These are phyloP conservation scores for Pocillopora damicornis DNA, from an alignment of 64 coral and sea anemone genomes.

Conservation along the genomic window DNA sequence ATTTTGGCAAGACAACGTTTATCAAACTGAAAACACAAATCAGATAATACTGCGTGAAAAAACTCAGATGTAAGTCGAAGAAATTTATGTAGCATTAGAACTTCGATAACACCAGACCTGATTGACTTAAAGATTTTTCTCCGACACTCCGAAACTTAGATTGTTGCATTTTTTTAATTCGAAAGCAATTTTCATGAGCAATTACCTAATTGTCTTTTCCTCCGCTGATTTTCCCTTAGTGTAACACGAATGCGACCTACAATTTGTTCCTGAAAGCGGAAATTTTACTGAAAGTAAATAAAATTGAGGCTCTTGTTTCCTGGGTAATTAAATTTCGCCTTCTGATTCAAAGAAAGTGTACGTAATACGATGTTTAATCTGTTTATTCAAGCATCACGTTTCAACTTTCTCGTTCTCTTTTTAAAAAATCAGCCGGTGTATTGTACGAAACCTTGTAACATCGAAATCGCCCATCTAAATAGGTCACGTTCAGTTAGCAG, in stretches of 20 bases:
- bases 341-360: constrained; percentile 1
- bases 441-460: not conserved
- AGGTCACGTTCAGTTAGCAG: not conserved
- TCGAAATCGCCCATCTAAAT: not conserved
- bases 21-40: too few species aligned
- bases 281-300: constrained; percentile 7
- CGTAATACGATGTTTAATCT: not conserved
- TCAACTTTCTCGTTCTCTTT: not conserved
- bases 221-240: not conserved
- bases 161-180: too few species aligned
- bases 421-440: not conserved
- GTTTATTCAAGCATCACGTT: not conserved
- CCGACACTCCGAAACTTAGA: too few species aligned
- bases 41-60: too few species aligned
- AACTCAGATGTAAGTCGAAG: too few species aligned
- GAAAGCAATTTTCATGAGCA: too few species aligned
- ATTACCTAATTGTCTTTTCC: not conserved
- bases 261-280: not conserved
- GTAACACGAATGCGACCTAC: not conserved
- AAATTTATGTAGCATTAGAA: too few species aligned
- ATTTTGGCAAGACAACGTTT: too few species aligned
- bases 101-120: too few species aligned
- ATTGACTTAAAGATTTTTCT: too few species aligned
- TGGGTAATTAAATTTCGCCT: not conserved
- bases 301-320: not conserved